Conservation (phyloP, 2,888 invertebrate genomes). For the Chrysomela aeneicollis region DNA sequence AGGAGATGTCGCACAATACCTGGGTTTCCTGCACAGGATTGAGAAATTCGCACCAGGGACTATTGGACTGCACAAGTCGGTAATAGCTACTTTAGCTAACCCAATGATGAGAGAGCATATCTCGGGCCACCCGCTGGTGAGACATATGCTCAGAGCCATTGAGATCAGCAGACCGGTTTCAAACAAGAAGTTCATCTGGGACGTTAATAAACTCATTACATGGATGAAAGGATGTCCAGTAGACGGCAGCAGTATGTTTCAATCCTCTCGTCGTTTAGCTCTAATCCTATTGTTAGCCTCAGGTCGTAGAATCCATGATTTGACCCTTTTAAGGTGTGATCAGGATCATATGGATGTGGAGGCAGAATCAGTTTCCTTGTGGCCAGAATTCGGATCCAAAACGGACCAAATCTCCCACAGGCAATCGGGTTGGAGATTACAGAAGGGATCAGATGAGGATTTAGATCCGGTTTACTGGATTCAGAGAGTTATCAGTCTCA, state of each 20-base stretch:
- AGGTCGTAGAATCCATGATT: constrained; percentile 19
- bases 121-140: background rate
- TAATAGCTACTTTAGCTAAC: constrained; percentile 30
- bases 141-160: background rate
- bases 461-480: background rate
- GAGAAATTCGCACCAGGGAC: constrained; percentile 38
- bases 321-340: constrained; percentile 10
- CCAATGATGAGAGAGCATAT: constrained; percentile 15
- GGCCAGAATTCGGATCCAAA: constrained; percentile 15
- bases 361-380: background rate
- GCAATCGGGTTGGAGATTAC: constrained; percentile 20
- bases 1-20: constrained; percentile 28
- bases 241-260: constrained; percentile 15
- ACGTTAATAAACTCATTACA: background rate
- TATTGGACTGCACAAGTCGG: constrained; percentile 45
- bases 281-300: constrained; percentile 7
- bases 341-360: background rate
- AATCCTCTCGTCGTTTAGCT: constrained; percentile 11
- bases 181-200: constrained; percentile 4
- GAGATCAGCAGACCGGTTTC: background rate
- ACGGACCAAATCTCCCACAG: background rate
- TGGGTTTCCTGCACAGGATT: constrained; percentile 32
- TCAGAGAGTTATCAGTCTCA: background rate
- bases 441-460: background rate
- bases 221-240: constrained; percentile 12